Evolutionary conservation across 2,888 invertebrate species (phyloP), one percentile per base, ranked within the genome.

Genomic region (Andrena bucephala): DNA sequence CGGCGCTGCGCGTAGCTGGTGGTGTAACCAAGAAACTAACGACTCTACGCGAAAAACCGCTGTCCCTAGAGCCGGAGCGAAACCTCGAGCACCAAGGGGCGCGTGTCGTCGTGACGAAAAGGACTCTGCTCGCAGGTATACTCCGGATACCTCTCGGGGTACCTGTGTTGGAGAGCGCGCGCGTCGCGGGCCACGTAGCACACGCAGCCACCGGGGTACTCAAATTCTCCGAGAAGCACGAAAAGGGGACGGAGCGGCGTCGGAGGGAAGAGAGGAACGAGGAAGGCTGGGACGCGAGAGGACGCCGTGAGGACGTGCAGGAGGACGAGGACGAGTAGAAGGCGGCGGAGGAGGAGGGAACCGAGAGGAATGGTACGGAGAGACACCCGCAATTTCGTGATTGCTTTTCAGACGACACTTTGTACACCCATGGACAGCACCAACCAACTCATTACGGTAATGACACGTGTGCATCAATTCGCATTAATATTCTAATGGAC

Each of bases 401-500:
- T 93, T 93, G 93, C 93, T 93, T 92, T 93, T 90, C 89, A 89
- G 89, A 85, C 89, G 91, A 91, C 92, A 92, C 92, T 92, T 91
- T 92, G 90, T 87, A 87, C 89, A 89, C 87, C 83, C 83, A 86
- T 82, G 86, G 85, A 84, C 86, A 91, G 90, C 91, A 91, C 90
- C 90, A 90, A 91, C 90, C 92, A 88, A 93, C 93, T 93, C 93
- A 93, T 93, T 93, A 93, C 92, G 89, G 91, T 93, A 93, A 93
- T 93, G 93, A 93, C 93, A 92, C 92, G 92, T 91, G 89, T 90
- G 92, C 93, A 93, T 93, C 93, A 93, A 93, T 93, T 93, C 92
- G 92, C 92, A 92, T 93, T 93, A 93, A 93, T 93, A 93, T 93
- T 93, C 93, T 93, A 93, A 93, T 93, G 93, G 92, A 91, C 88